phyloP scores from a whole-genome alignment of 1,140 invertebrate species.

The Saccostrea cuccullata region DNA sequence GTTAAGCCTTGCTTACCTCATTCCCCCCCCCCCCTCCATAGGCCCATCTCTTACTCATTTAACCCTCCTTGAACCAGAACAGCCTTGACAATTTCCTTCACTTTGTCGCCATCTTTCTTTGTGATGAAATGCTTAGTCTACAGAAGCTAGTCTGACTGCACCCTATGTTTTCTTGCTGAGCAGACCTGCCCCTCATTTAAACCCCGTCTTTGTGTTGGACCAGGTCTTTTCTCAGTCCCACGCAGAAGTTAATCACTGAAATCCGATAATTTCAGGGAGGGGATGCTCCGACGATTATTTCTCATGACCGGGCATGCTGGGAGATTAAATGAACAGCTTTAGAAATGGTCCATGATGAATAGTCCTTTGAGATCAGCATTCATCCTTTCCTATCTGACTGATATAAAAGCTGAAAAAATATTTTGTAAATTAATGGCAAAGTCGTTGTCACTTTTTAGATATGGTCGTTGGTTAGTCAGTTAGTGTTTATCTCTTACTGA shows the following conservation, averaged over 20 bases:
- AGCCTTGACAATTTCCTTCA: background rate
- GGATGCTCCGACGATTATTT: background rate
- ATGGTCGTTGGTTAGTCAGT: too few relatives aligned
- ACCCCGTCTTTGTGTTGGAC: background rate
- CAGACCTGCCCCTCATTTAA: background rate
- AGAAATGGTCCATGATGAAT: background rate
- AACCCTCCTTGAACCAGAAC: background rate
- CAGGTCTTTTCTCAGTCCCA: background rate
- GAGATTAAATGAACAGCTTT: constrained; percentile 28
- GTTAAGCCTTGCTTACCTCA: background rate
- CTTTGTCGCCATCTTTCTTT: background rate
- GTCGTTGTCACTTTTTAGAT: too few relatives aligned
- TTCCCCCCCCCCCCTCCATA: background rate
- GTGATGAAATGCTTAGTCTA: background rate
- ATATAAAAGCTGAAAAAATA: too few relatives aligned
- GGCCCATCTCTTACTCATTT: background rate
- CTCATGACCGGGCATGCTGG: constrained; percentile 6
- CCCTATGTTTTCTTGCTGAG: background rate
- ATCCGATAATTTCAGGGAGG: background rate
- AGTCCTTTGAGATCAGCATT: background rate
- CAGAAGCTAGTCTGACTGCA: background rate
- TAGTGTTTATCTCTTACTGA: too few relatives aligned
- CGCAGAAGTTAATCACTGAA: constrained; percentile 9
- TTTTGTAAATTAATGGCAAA: too few relatives aligned
- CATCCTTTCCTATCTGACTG: too few relatives aligned